Evolutionary conservation across 2,888 invertebrate genomes (phyloP), one percentile per base, ranked within the genome.

Genomic region (Trissolcus japonicus): DNA sequence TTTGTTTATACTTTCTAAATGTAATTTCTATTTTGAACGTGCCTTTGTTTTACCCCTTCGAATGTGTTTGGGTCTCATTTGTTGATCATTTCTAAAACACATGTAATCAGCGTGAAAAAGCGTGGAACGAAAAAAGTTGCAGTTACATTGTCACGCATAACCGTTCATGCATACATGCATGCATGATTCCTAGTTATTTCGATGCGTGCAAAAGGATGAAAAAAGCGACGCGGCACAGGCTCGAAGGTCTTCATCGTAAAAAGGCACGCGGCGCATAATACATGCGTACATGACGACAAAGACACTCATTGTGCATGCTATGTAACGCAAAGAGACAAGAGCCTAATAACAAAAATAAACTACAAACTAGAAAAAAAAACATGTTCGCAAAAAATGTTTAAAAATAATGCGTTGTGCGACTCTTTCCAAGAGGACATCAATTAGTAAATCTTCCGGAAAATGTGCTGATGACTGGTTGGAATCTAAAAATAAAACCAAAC

Each of bases 271-370:
- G 71, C 41, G 74, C 71, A 75, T 78, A 75, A 75, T 78, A 66
- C 63, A 78, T 78, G 74, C 74, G 71, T 67, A 54, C 63, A 56
- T 46, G 66, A 74, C 62, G 71, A 75, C 74, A 78, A 78, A 78
- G 78, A 75, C 78, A 54, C 67, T 78, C 78, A 78, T 75, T 78
- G 78, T 78, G 68, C 72, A 75, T 75, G 75, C 78, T 53, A 72
- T 66, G 69, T 71, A 66, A 76, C 69, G 65, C 65, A 66, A 60
- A 69, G 56, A 71, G 66, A 69, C 69, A 61, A 69, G 60, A 69
- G 55, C 19, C 63, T 21, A 46, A 48, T 35, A 46, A 68, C 53
- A 75, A 75, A 68, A 69, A 59, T 51, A 35, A 60, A 17, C n/a
- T 46, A 11, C 16, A 16, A 46, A 46, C 35, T 35, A 11, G 16